phyloP scores from a whole-genome alignment of 1,140 invertebrate genomes.

The Sipha flava region DNA sequence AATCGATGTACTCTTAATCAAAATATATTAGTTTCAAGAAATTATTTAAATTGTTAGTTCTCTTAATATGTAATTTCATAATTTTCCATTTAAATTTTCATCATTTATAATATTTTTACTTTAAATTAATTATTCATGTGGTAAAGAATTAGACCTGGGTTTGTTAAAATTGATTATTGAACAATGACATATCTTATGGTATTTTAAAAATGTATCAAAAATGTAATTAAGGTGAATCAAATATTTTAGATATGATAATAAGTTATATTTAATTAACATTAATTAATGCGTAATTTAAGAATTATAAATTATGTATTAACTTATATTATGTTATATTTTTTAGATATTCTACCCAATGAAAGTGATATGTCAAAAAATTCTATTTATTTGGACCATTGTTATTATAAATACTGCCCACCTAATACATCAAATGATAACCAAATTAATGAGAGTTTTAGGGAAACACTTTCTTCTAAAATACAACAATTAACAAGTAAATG shows the following conservation, averaged over 20 bases:
- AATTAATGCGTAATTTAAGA: not conserved
- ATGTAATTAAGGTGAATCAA: not conserved
- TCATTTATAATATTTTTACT: not conserved
- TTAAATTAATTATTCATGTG: not conserved
- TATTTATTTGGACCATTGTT: slow-evolving; percentile 19
- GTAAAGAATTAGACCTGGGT: not conserved
- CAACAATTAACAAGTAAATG: slow-evolving; percentile 1
- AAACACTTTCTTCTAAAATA: not conserved
- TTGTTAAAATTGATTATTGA: not conserved
- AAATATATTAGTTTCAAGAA: too few species aligned
- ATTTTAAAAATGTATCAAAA: not conserved
- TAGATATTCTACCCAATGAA: not conserved
- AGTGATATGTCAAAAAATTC: not conserved
- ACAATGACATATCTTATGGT: not conserved
- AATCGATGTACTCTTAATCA: too few species aligned
- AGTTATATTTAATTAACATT: not conserved
- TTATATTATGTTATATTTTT: not conserved
- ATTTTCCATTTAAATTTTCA: not conserved
- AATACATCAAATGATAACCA: not conserved
- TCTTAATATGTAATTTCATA: too few species aligned
- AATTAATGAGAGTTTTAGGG: not conserved
- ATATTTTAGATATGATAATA: not conserved
- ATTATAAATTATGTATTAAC: not conserved
- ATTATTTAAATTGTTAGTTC: too few species aligned
- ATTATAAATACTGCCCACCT: not conserved